A percentile compares a stretch with the other conserved stretches of the same genome.
Conservation (phyloP, 2,113 vertebrate species). For the Pandion haliaetus region DNA sequence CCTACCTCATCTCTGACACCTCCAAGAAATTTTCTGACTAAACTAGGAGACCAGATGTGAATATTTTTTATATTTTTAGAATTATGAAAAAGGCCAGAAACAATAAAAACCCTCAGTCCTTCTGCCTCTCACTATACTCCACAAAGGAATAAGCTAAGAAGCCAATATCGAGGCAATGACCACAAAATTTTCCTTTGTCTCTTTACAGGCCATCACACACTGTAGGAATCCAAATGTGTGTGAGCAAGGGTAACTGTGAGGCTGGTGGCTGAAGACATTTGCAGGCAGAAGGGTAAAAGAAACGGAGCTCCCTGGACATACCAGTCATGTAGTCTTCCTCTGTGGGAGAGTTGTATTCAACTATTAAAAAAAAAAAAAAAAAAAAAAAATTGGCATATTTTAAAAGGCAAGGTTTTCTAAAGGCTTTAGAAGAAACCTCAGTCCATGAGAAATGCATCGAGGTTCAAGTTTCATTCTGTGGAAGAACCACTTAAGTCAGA, state of each 20-base stretch:
- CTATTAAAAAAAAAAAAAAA: neutral
- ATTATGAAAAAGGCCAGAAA: neutral
- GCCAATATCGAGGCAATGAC: neutral
- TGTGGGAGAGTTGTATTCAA: neutral
- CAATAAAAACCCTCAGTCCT: neutral
- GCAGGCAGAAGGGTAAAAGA: neutral
- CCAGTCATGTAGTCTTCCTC: neutral
- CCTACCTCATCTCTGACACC: neutral
- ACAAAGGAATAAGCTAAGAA: neutral
- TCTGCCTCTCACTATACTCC: neutral
- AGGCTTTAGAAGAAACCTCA: neutral
- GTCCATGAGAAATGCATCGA: accelerated
- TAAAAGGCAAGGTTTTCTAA: neutral
- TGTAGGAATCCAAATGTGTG: neutral
- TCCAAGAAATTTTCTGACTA: neutral
- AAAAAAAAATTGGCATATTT: neutral
- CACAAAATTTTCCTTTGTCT: neutral
- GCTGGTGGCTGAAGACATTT: neutral
- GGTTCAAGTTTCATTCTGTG: neutral
- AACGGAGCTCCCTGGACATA: neutral
- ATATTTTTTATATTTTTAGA: neutral
- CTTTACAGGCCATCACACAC: neutral
- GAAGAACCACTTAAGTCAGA: neutral
- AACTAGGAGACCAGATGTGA: neutral
- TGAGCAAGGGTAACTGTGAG: neutral